Conservation (phyloP, 2,888 invertebrate genomes). For the Hypolimnas misippus region DNA sequence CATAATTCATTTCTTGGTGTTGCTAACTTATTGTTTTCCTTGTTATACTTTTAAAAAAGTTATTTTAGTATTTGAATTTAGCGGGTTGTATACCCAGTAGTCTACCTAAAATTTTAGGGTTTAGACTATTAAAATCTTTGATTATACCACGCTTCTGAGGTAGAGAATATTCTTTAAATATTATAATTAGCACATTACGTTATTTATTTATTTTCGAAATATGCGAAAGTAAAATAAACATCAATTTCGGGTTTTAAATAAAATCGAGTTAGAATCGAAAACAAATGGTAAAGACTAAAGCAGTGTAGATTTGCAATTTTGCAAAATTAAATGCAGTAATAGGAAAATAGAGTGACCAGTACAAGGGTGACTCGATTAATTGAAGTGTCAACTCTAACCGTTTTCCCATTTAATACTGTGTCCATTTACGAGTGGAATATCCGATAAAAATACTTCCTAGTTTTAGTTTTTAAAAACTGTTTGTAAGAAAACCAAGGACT, state of each 20-base stretch:
- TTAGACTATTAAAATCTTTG: too few species aligned
- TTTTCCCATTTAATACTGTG: conserved; percentile 9
- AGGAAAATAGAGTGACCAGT: conserved; percentile 45
- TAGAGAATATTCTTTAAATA: too few species aligned
- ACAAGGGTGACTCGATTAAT: conserved; percentile 49
- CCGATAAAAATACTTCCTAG: too few species aligned
- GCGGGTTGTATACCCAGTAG: too few species aligned
- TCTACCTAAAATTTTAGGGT: too few species aligned
- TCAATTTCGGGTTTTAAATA: background rate
- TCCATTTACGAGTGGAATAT: conserved; percentile 1
- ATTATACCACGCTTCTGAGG: too few species aligned
- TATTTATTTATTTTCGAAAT: too few species aligned
- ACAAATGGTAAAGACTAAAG: background rate
- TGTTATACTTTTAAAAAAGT: background rate
- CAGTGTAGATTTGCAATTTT: conserved; percentile 29
- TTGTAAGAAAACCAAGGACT: too few species aligned
- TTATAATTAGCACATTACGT: too few species aligned
- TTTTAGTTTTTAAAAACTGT: too few species aligned
- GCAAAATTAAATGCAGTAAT: conserved; percentile 41
- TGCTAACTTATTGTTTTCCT: background rate
- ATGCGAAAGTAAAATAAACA: background rate
- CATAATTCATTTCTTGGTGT: background rate
- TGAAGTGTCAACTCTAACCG: conserved; percentile 49
- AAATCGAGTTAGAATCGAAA: background rate
- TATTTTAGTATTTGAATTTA: too few species aligned